These are phyloP conservation scores for Perithous albicinctus DNA, from an alignment of 2,888 invertebrate genomes.

Conservation along the genomic window DNA sequence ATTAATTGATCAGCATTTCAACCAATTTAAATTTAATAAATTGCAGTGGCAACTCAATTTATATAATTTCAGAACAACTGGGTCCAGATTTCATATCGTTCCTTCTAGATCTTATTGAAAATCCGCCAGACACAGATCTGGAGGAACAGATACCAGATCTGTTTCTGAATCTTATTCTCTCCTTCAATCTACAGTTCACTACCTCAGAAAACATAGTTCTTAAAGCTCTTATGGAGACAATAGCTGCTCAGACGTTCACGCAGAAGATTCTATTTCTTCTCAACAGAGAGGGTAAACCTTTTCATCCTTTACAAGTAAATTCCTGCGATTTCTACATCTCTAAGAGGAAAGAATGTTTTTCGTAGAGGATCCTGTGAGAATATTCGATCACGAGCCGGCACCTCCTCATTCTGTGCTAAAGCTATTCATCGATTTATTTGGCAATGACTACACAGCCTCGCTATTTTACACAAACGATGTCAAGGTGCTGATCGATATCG, in stretches of 20 bases:
- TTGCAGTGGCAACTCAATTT: background rate
- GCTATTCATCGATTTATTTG: conserved; percentile 94
- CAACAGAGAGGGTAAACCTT: conserved; percentile 94
- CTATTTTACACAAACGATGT: conserved; percentile 98
- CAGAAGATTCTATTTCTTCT: conserved; percentile 95
- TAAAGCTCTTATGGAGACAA: conserved; percentile 89
- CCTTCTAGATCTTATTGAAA: conserved; percentile 93
- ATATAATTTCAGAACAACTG: conserved; percentile 90
- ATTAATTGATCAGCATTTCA: too few relatives aligned
- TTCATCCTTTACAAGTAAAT: background rate
- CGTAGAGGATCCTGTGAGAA: conserved; percentile 94
- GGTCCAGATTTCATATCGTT: conserved; percentile 93
- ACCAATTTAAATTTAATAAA: background rate
- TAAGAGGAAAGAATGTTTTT: conserved; percentile 68
- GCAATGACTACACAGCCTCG: conserved; percentile 91
- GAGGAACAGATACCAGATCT: conserved; percentile 94
- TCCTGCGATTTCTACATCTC: background rate
- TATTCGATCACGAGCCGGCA: conserved; percentile 93
- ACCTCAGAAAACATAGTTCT: conserved; percentile 90
- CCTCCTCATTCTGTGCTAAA: conserved; percentile 95
- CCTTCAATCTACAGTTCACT: conserved; percentile 95
- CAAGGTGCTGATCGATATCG: conserved; percentile 96
- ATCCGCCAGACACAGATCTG: conserved; percentile 91
- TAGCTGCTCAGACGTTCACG: conserved; percentile 94
- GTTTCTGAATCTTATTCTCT: conserved; percentile 93